Percentiles rank a stretch among this genome's conserved stretches.
Evolutionary conservation across 2,888 invertebrate genomes (phyloP).

Genomic region (Cheilosia vernalis): DNA sequence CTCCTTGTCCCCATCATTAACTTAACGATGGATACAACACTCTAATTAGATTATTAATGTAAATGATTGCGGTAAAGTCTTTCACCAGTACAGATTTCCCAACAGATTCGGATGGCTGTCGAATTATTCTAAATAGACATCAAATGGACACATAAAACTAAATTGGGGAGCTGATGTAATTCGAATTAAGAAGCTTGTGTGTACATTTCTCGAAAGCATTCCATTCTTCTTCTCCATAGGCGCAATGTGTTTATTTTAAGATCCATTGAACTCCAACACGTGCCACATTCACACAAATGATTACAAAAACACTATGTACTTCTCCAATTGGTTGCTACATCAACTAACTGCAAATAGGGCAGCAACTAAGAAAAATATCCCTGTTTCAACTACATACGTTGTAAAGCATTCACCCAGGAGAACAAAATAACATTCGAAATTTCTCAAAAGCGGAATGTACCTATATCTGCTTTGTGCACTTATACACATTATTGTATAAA

Average conservation of each 20-base stretch:
- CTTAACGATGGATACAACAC: neutral
- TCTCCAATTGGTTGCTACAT: constrained; percentile 25
- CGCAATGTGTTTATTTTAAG: constrained; percentile 66
- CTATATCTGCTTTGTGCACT: constrained; percentile 17
- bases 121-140: constrained; percentile 3
- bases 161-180: constrained; percentile 66
- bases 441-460: neutral
- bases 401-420: constrained; percentile 16
- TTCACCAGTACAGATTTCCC: constrained; percentile 10
- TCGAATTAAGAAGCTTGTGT: constrained; percentile 28
- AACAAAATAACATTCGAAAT: neutral
- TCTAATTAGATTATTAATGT: neutral
- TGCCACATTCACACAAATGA: constrained; percentile 47
- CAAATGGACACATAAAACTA: constrained; percentile 38
- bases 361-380: constrained; percentile 23
- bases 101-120: constrained; percentile 3
- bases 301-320: constrained; percentile 13
- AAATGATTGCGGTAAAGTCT: neutral
- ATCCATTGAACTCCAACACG: constrained; percentile 70
- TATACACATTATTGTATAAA: neutral
- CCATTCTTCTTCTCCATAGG: neutral
- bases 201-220: constrained; percentile 26
- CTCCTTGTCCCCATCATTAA: neutral
- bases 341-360: neutral
- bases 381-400: neutral